These are phyloP conservation scores for Metacarcinus magister DNA, from an alignment of 2,888 invertebrate genomes.

Conservation along the genomic window DNA sequence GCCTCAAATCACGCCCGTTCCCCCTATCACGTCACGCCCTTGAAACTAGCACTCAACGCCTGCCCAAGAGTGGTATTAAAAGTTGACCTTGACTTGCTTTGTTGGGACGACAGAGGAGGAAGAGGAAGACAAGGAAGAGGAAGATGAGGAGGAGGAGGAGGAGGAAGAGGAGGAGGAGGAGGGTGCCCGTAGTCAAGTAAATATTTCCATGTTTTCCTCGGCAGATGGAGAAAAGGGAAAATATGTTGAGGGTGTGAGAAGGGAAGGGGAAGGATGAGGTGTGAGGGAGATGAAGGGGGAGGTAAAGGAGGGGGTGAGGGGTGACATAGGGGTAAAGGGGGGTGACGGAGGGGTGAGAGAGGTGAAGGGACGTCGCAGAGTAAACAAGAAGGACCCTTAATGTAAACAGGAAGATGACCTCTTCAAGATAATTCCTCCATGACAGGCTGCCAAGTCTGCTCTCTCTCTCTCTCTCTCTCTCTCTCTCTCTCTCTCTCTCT, in stretches of 20 bases:
- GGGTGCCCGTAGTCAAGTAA: neutral
- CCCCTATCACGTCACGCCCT: neutral
- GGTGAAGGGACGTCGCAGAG: neutral
- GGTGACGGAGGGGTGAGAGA: neutral
- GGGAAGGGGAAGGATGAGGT: neutral
- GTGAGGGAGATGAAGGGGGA: neutral
- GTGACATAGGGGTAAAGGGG: neutral
- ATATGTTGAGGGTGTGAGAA: neutral
- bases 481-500: slow-evolving; percentile 26
- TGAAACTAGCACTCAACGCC: neutral
- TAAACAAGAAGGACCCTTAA: neutral
- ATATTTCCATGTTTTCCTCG: neutral
- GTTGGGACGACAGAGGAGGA: neutral
- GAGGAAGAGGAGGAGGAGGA: neutral
- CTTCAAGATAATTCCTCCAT: neutral
- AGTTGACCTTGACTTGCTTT: neutral
- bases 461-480: neutral
- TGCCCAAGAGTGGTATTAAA: neutral
- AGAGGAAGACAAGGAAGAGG: neutral
- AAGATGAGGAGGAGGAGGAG: neutral
- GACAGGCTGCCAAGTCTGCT: neutral
- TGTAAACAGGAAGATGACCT: slow-evolving; percentile 40
- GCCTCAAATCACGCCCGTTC: neutral
- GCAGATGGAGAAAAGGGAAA: neutral
- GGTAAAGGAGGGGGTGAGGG: neutral